phyloP scores from a whole-genome alignment of 2,797 vertebrate species.

The Nyctibius grandis region DNA sequence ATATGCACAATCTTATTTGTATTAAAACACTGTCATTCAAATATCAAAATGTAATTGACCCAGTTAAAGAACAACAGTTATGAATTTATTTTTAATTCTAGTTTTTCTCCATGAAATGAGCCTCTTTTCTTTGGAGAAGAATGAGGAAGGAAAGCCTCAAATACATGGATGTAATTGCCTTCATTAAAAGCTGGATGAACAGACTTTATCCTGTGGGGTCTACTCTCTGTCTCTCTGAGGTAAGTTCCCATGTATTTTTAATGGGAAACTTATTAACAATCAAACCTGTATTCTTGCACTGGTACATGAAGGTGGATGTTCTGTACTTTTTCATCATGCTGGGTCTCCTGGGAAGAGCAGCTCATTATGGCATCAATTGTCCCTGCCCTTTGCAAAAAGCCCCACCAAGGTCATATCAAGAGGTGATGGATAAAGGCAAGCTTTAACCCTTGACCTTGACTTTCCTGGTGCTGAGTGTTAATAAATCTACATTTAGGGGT shows the following conservation, averaged over 20 bases:
- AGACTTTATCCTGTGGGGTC: constrained; percentile 24
- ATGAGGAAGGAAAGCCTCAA: neutral
- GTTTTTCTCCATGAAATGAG: neutral
- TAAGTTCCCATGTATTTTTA: constrained; percentile 52
- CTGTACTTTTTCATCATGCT: constrained; percentile 18
- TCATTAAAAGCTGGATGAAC: constrained; percentile 28
- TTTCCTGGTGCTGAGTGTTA: constrained; percentile 53
- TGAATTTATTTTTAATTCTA: constrained; percentile 7
- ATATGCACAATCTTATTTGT: neutral
- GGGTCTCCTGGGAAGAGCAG: constrained; percentile 43
- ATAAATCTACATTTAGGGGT: constrained; percentile 58
- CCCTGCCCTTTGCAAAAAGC: constrained; percentile 53
- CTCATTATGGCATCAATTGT: constrained; percentile 45
- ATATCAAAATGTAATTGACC: neutral
- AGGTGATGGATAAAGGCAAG: constrained; percentile 59
- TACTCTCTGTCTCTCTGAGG: neutral
- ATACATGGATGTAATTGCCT: neutral
- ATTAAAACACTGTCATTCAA: neutral
- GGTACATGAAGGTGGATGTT: constrained; percentile 19
- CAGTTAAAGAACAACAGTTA: neutral
- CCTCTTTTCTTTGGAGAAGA: constrained; percentile 9
- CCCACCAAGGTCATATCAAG: constrained; percentile 45
- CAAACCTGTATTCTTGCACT: constrained; percentile 6
- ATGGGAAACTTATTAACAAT: constrained; percentile 44
- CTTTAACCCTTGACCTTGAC: constrained; percentile 65